Evolutionary conservation across 2,888 invertebrate species (phyloP).

Genomic region (Malacosoma neustria): DNA sequence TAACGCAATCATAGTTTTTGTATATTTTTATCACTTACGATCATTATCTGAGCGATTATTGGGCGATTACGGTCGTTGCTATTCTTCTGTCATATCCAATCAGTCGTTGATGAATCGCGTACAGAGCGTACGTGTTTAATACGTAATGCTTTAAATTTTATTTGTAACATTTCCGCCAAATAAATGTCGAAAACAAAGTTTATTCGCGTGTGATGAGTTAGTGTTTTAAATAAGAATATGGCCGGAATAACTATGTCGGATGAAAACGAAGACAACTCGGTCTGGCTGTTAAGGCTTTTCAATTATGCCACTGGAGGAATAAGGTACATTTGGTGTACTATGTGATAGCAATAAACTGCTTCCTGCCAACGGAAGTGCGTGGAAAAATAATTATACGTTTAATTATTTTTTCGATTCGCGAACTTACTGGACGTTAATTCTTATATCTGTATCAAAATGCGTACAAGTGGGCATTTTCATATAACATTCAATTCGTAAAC

Average conservation of each 20-base stretch:
- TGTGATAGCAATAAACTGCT: too few species aligned
- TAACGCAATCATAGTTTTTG: not conserved
- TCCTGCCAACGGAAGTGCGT: too few species aligned
- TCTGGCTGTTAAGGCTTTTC: slow-evolving; percentile 21
- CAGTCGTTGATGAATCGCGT: slow-evolving; percentile 35
- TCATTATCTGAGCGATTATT: slow-evolving; percentile 32
- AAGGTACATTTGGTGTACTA: too few species aligned
- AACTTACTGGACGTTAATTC: too few species aligned
- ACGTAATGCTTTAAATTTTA: not conserved
- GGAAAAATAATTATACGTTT: too few species aligned
- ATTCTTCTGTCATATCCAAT: slow-evolving; percentile 18
- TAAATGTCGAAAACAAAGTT: too few species aligned
- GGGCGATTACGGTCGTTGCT: slow-evolving; percentile 22
- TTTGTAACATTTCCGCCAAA: too few species aligned
- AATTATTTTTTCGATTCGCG: too few species aligned
- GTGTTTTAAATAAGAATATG: not conserved
- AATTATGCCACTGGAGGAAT: slow-evolving; percentile 24
- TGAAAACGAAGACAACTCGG: slow-evolving; percentile 21
- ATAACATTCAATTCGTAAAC: too few species aligned
- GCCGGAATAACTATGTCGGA: slow-evolving; percentile 6
- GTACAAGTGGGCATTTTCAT: too few species aligned
- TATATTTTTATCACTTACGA: slow-evolving; percentile 15
- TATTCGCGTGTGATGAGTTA: too few species aligned
- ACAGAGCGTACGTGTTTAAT: slow-evolving; percentile 4
- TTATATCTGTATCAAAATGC: too few species aligned